Base-by-base conservation (phyloP, 1,140 invertebrate species). In the Bombus affinis region DNA sequence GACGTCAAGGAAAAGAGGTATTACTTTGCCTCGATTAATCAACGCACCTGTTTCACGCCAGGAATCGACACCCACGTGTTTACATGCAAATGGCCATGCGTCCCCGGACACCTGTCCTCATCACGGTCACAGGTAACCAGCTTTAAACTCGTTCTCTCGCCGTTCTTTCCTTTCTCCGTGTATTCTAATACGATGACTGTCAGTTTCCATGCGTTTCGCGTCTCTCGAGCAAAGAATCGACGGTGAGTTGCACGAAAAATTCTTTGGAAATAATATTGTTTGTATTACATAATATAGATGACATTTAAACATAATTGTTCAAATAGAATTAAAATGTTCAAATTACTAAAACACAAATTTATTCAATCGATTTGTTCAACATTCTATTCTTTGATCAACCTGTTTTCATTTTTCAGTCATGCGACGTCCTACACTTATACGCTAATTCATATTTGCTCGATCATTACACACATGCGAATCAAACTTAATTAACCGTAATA, bases 1-100 rank as follows among this genome's bases (percentile, higher is more conserved):
- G 82, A 85, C 75, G 70, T 78, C 68, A 57, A 78, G 70, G 75
- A 85, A 72, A 87, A 73, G 68, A 87, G 82, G 75, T 73, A 75
- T 83, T 84, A 77, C 81, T 87, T 83, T 78, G 35, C 47, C 73
- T 84, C 66, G 74, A 87, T 87, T 87, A 87, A 85, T 85, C 86
- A 85, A 78, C 75, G 86, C 86, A 85, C 86, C 75, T 87, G 86
- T 74, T 87, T 32, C 62, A 35, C 86, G 59, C 66, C 74, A 28
- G 9, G n/a, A 15, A 80, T 73, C 68, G 62, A 85, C 76, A 53
- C 82, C 86, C 75, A 74, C 82, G 76, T 75, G 82, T 57, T 79
- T 80, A 59, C 70, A 72, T 79, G 70, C 47, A 73, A 87, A 87
- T 57, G 53, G 82, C 44, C 82, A 65, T 70, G 74, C 74, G 68